Evolutionary conservation across 2,888 invertebrate species (phyloP), one percentile per base, ranked within the genome.

Genomic region (Erynnis tages): DNA sequence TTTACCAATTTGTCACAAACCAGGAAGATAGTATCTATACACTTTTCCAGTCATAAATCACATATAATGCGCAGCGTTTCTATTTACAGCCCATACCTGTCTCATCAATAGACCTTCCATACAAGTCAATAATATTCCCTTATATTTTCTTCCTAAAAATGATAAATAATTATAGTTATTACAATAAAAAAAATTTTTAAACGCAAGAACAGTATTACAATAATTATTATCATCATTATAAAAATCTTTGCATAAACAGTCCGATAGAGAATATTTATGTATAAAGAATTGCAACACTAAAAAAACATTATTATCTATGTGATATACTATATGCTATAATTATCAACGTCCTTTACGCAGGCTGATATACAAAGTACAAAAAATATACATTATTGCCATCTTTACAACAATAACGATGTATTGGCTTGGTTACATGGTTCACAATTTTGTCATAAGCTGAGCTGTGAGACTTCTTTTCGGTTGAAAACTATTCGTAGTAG

Each of bases 341-440:
- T 71, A 75, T 69, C 63, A 66, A 68, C 63, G 71, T 76, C 73
- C 68, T 17, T 67, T 66, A 66, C 63, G 66, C 69, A 71, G 79
- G 71, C 75, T 67, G 76, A 80, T 87, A 82, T 84, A 82, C 80
- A 83, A 76, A 82, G 82, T 86, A 83, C 76, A 83, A 86, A 86
- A 87, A 86, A 87, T 87, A 83, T 88, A 88, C 87, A 88, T 71
- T 79, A 79, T 79, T 73, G 74, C 72, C 70, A 71, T 66, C 62
- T 74, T 72, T 68, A 76, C 75, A 77, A 74, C 72, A 69, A 68
- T 59, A 58, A 57, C 58, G 50, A 45, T 56, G 59, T 56, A 37
- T 47, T 52, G 53, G 27, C 46, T 54, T 32, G 27, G 34, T 16
- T 25, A 11, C 4, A 17, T 13, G 29, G 29, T 29, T 30, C 14